Percentiles rank a stretch among this genome's conserved stretches.
Conservation (phyloP, 2,888 invertebrate genomes). For the Chouioia cunea region DNA sequence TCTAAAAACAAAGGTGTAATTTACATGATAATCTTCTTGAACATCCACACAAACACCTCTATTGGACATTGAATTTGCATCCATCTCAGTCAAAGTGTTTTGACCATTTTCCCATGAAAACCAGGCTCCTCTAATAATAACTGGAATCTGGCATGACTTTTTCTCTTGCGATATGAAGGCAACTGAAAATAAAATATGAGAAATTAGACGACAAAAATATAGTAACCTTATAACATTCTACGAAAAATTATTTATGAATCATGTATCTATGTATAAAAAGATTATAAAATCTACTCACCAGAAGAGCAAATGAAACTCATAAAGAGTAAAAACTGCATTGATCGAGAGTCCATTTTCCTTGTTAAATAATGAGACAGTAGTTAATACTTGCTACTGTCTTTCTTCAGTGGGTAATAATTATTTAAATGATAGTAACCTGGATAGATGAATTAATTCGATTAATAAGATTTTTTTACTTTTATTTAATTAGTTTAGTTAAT, state of each 20-base stretch:
- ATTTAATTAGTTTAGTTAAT: too few relatives aligned
- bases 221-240: neutral
- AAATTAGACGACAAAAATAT: neutral
- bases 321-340: too few relatives aligned
- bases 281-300: too few relatives aligned
- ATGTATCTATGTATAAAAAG: too few relatives aligned
- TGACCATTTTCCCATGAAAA: conserved; percentile 91
- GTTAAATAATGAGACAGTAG: too few relatives aligned
- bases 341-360: too few relatives aligned
- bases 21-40: conserved; percentile 80
- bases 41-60: conserved; percentile 82
- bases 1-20: conserved; percentile 86
- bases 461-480: too few relatives aligned
- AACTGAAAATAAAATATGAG: conserved; percentile 30
- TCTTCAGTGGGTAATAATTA: too few relatives aligned
- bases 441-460: too few relatives aligned
- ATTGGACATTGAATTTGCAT: conserved; percentile 82
- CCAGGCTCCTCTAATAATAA: conserved; percentile 87
- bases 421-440: too few relatives aligned
- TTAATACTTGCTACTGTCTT: too few relatives aligned
- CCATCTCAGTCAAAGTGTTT: conserved; percentile 86
- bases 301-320: too few relatives aligned
- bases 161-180: conserved; percentile 27
- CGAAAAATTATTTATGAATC: neutral
- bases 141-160: conserved; percentile 78